Percentiles rank a stretch among this genome's conserved stretches.
phyloP scores from a whole-genome alignment of 2,888 invertebrate genomes.

The Sphaerophoria taeniata region DNA sequence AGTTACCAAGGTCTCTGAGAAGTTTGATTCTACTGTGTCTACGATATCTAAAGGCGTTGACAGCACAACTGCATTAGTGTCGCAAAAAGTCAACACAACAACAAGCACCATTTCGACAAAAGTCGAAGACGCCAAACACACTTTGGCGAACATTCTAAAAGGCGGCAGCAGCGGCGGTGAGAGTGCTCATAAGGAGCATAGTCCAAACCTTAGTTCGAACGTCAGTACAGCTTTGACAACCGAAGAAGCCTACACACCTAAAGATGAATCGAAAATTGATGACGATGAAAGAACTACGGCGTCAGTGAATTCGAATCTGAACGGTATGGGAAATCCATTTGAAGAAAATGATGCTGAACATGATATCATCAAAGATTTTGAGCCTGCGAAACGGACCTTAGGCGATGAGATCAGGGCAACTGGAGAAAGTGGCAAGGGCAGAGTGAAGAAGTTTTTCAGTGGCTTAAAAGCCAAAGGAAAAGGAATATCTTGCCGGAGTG shows the following conservation, averaged over 20 bases:
- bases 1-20: constrained; percentile 41
- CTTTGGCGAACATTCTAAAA: constrained; percentile 49
- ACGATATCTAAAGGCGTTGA: constrained; percentile 62
- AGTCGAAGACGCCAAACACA: constrained; percentile 66
- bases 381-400: constrained; percentile 77
- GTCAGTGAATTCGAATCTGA: constrained; percentile 81
- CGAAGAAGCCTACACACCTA: constrained; percentile 49
- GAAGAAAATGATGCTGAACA: constrained; percentile 53
- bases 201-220: constrained; percentile 45
- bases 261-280: constrained; percentile 60
- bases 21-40: constrained; percentile 54
- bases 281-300: constrained; percentile 82
- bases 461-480: constrained; percentile 78
- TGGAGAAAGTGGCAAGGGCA: constrained; percentile 77
- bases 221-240: constrained; percentile 41
- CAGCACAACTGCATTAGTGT: constrained; percentile 52
- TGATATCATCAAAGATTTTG: constrained; percentile 77
- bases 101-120: constrained; percentile 49
- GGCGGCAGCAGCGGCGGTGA: constrained; percentile 16
- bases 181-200: constrained; percentile 29
- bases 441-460: constrained; percentile 79
- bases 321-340: constrained; percentile 77
- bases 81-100: constrained; percentile 48
- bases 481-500: constrained; percentile 79
- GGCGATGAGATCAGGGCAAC: constrained; percentile 77